Base-by-base conservation (phyloP, 1,140 invertebrate genomes). In the Drosophila neocordata region DNA sequence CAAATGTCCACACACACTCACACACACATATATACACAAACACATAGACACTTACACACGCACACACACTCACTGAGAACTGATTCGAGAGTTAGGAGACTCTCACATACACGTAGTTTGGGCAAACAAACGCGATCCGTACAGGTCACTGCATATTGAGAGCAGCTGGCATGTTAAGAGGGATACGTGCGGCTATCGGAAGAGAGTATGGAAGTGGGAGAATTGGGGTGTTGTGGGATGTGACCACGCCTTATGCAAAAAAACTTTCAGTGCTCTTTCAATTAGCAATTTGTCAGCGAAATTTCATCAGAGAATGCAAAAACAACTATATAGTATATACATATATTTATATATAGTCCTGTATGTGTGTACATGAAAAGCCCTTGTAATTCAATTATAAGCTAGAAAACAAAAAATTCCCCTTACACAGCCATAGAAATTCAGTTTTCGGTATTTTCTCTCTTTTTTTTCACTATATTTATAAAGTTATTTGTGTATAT, bases 281-380 rank as follows among this genome's bases (percentile, higher is more conserved):
- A 85, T 84, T 84, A 84, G 81, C 75, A 85, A 84, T 84, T 84
- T 84, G 81, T 84, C 81, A 85, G 77, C 81, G 71, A 63, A 60
- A 24, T 41, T 60, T 60, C 20, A 60, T 13, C 37, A 22, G 57
- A 59, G 34, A 34, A 34, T 18, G 15, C 53, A 48, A 20, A 35
- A 35, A 9, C 34, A 48, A 48, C 41, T 48, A 48, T 48, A 38
- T 13, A 72, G 27, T 31, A 34, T 38, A 27, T 72, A 67, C 67
- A 59, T 48, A 52, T 76, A 61, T 64, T 69, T 59, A 56, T 57
- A 31, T 31, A 31, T 31, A 31, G 27, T 31, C n/a, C 35, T 65
- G 53, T 27, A 37, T 24, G 52, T 24, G 38, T 20, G 44, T 71
- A 63, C 56, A 65, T 61, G 63, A 67, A 83, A 84, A 85, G 71